These are phyloP conservation scores for Hermatobates lingyangjiaoensis DNA, from an alignment of 1,140 invertebrate species.

Conservation along the genomic window DNA sequence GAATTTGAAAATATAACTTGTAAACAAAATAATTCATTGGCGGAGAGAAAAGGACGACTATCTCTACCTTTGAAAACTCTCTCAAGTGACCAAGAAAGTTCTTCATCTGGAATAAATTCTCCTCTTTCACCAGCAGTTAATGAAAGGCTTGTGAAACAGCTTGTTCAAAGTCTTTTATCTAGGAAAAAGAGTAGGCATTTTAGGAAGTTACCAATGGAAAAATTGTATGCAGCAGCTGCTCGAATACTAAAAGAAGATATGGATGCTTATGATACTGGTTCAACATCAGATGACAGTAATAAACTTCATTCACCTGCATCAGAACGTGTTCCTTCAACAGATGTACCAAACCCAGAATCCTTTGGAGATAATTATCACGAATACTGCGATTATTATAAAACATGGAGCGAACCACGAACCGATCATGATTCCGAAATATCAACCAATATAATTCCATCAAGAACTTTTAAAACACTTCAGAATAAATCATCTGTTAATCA, in stretches of 20 bases:
- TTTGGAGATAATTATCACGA: conserved; percentile 23
- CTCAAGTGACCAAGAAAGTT: conserved; percentile 17
- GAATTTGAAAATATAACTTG: conserved; percentile 22
- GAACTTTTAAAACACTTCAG: conserved; percentile 28
- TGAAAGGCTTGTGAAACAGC: conserved; percentile 33
- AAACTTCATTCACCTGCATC: conserved; percentile 11
- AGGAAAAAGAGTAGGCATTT: conserved; percentile 31
- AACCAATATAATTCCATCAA: conserved; percentile 30
- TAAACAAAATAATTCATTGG: conserved; percentile 9
- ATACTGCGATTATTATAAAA: conserved; percentile 36
- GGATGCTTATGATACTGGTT: conserved; percentile 24
- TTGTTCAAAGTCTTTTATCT: conserved; percentile 32
- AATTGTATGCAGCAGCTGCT: conserved; percentile 32
- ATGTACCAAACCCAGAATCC: conserved; percentile 24
- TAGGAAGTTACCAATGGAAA: conserved; percentile 31
- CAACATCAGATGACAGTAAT: conserved; percentile 18
- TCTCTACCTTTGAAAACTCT: conserved; percentile 22
- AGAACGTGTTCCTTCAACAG: not conserved
- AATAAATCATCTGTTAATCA: conserved; percentile 16
- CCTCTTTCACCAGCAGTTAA: conserved; percentile 30
- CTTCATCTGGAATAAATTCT: conserved; percentile 30
- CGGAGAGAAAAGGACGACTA: conserved; percentile 21
- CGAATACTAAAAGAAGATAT: conserved; percentile 30
- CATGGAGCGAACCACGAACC: conserved; percentile 28
- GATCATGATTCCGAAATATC: conserved; percentile 12